Evolutionary conservation across 2,113 vertebrate species (phyloP).

Genomic region (Panthera uncia): DNA sequence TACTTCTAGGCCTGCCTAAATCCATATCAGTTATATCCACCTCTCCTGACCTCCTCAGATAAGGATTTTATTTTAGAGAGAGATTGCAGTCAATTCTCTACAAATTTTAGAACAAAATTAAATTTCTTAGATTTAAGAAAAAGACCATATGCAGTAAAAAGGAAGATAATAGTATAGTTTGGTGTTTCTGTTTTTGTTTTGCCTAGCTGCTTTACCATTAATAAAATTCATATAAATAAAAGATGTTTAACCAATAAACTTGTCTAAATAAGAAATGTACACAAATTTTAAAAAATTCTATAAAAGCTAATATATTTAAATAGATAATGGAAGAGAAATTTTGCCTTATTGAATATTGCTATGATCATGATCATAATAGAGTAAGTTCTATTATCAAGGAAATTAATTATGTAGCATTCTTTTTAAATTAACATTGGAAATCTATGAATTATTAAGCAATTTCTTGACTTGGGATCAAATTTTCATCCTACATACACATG

Average conservation of each 20-base stretch:
- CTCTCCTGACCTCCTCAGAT: neutral
- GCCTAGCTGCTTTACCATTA: neutral
- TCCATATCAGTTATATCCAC: neutral
- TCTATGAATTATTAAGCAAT: conserved; percentile 35
- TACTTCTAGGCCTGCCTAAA: neutral
- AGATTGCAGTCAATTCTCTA: neutral
- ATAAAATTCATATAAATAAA: neutral
- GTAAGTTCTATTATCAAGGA: neutral
- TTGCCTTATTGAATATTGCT: neutral
- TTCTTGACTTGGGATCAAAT: conserved; percentile 19
- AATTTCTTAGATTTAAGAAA: neutral
- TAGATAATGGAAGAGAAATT: neutral
- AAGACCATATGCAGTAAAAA: neutral
- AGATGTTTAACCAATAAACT: neutral
- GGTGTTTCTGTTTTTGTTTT: neutral
- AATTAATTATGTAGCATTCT: neutral
- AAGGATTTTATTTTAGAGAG: neutral
- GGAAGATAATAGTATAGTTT: neutral
- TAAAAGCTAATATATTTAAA: neutral
- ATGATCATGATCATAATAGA: neutral
- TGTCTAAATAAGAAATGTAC: neutral
- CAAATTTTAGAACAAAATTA: neutral
- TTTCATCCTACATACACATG: neutral
- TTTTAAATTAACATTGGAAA: conserved; percentile 41
- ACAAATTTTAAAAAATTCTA: neutral